Conservation (phyloP, 37 sponge, comb jelly and placozoan genomes). For the Petrosia ficiformis region DNA sequence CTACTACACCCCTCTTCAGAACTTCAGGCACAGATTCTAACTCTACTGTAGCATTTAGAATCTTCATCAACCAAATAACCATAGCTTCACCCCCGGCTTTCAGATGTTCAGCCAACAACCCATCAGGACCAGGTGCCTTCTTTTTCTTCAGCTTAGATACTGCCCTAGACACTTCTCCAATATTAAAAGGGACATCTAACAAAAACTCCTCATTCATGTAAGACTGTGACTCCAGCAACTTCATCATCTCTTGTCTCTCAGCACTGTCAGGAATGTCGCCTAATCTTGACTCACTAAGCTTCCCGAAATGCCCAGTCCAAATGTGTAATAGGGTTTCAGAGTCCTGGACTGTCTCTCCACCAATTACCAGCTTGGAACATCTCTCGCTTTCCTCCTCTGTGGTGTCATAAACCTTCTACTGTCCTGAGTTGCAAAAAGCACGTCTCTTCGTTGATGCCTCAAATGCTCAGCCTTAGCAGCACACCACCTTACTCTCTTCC, state of each 20-base stretch:
- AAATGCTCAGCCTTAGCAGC: too few relatives aligned
- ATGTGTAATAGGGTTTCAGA: conserved; percentile 11
- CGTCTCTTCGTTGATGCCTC: too few relatives aligned
- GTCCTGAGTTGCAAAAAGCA: too few relatives aligned
- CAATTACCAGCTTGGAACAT: conserved; percentile 14
- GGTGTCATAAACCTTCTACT: neutral
- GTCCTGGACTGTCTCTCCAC: conserved; percentile 15
- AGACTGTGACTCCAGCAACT: conserved; percentile 4
- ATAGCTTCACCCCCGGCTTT: conserved; percentile 14
- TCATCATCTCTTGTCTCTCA: neutral
- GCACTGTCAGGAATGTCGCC: neutral
- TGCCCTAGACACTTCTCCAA: conserved; percentile 20
- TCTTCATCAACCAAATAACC: conserved; percentile 9
- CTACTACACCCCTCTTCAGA: conserved; percentile 9
- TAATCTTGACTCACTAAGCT: conserved; percentile 4
- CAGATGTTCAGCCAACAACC: conserved; percentile 17
- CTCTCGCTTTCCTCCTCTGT: conserved; percentile 6
- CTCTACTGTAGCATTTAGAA: conserved; percentile 22
- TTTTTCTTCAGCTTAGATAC: conserved; percentile 21
- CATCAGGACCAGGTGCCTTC: conserved; percentile 26
- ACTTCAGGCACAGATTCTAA: conserved; percentile 9
- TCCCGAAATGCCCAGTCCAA: conserved; percentile 1
- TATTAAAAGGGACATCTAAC: conserved; percentile 11
- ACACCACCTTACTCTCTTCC: too few relatives aligned
- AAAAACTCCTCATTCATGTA: conserved; percentile 9